A percentile compares a stretch with the other conserved stretches of the same genome.
These are phyloP conservation scores for Sarcophaga bullata DNA, from an alignment of 1,140 invertebrate species.

Conservation along the genomic window DNA sequence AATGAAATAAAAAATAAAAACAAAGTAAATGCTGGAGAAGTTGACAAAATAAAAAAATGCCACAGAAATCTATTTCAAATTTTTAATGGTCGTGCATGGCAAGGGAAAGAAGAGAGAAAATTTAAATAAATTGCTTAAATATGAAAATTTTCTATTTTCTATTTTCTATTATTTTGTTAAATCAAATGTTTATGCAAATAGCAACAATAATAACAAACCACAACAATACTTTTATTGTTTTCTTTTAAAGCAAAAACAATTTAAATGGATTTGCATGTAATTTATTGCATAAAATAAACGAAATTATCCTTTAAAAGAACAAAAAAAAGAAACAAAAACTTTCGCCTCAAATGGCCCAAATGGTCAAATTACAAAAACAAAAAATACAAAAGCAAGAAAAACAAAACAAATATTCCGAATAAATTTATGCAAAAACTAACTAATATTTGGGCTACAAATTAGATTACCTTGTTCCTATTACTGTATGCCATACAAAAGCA, in stretches of 20 bases:
- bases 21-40: neutral
- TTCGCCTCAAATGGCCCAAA: conserved; percentile 6
- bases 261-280: conserved; percentile 40
- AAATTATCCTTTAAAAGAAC: neutral
- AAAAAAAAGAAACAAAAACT: neutral
- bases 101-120: too few relatives aligned
- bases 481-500: neutral
- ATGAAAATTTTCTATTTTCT: conserved; percentile 26
- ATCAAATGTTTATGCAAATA: too few relatives aligned
- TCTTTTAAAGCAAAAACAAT: conserved; percentile 24
- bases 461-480: conserved; percentile 29
- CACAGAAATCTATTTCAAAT: neutral
- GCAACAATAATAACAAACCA: neutral
- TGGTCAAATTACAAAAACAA: neutral
- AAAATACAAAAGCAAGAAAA: too few relatives aligned
- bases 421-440: conserved; percentile 25
- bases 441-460: conserved; percentile 15
- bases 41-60: neutral
- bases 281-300: neutral
- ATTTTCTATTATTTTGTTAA: too few relatives aligned
- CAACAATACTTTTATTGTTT: neutral
- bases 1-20: neutral
- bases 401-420: neutral
- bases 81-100: too few relatives aligned
- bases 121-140: conserved; percentile 33